Percentiles rank a stretch among this genome's conserved stretches.
Evolutionary conservation across 2,113 vertebrate genomes (phyloP).

Genomic region (Gorilla gorilla): DNA sequence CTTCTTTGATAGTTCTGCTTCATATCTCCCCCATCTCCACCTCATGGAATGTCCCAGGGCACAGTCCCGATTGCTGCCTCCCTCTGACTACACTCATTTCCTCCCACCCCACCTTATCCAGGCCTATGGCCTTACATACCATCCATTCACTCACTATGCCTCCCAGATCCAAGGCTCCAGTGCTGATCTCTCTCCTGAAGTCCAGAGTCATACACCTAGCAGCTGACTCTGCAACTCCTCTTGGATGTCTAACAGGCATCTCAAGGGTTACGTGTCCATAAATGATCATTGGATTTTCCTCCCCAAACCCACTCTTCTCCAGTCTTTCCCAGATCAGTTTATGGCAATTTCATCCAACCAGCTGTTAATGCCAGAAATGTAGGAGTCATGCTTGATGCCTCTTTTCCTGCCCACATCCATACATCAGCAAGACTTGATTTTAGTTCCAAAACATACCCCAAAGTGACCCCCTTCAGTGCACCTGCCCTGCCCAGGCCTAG

Average conservation of each 20-base stretch:
- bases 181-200: not conserved
- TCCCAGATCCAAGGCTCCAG: not conserved
- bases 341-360: not conserved
- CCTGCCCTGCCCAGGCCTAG: not conserved
- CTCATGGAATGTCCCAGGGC: not conserved
- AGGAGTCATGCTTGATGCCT: not conserved
- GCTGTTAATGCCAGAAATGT: not conserved
- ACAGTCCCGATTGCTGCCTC: not conserved
- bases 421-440: constrained; percentile 15
- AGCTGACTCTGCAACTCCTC: not conserved
- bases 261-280: not conserved
- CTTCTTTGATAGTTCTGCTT: not conserved
- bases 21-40: not conserved
- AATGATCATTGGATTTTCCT: not conserved
- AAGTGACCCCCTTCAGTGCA: not conserved
- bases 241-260: not conserved
- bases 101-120: not conserved
- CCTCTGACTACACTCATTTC: not conserved
- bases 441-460: not conserved
- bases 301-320: not conserved
- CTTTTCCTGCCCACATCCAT: not conserved
- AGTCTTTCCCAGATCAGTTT: not conserved
- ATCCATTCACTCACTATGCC: not conserved
- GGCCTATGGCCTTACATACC: not conserved
- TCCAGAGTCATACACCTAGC: not conserved